Conservation (phyloP, 1,140 invertebrate species). For the Hesperophylax magnus region DNA sequence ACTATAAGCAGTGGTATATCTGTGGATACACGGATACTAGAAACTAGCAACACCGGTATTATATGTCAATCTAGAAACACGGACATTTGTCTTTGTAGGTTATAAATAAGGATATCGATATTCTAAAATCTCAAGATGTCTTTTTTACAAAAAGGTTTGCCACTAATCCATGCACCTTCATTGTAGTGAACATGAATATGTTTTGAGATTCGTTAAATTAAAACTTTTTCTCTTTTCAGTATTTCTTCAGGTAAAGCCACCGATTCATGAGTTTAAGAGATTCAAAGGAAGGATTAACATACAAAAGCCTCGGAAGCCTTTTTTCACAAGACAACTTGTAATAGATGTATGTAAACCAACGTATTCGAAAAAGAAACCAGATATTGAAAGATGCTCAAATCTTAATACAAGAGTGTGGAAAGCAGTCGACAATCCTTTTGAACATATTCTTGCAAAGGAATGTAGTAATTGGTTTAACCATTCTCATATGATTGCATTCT, state of each 20-base stretch:
- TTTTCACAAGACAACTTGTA: constrained; percentile 75
- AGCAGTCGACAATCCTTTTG: constrained; percentile 75
- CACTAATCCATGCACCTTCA: too few relatives aligned
- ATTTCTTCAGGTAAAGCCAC: constrained; percentile 63
- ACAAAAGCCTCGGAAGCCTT: constrained; percentile 77
- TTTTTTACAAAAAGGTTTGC: constrained; percentile 17
- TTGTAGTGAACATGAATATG: too few relatives aligned
- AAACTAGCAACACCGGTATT: too few relatives aligned
- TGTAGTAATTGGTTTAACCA: constrained; percentile 77
- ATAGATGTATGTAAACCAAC: constrained; percentile 75
- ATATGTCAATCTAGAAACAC: too few relatives aligned
- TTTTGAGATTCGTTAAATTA: too few relatives aligned
- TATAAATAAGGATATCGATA: too few relatives aligned
- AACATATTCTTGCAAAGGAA: constrained; percentile 79
- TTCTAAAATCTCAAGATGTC: constrained; percentile 6
- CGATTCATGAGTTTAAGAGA: constrained; percentile 73
- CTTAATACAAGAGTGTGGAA: constrained; percentile 39
- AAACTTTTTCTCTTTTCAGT: constrained; percentile 58
- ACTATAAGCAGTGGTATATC: too few relatives aligned
- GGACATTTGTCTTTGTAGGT: too few relatives aligned
- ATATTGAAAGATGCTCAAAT: constrained; percentile 44
- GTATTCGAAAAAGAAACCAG: constrained; percentile 66
- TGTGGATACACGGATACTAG: too few relatives aligned
- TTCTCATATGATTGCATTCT: constrained; percentile 78
- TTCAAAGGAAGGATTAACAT: constrained; percentile 82